phyloP scores from a whole-genome alignment of 2,113 vertebrate species.

The Bos indicus region DNA sequence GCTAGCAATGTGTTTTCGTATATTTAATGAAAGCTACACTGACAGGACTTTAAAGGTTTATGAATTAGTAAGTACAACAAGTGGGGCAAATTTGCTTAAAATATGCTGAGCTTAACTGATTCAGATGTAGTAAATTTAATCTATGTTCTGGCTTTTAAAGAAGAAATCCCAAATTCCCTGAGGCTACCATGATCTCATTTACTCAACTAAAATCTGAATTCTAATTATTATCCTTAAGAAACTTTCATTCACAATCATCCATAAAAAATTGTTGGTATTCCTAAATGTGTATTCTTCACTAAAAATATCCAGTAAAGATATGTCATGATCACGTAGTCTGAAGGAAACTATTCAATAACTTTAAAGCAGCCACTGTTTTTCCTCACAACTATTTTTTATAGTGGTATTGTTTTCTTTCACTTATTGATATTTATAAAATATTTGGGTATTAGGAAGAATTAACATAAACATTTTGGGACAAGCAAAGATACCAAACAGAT shows the following conservation, averaged over 20 bases:
- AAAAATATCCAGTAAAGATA: background rate
- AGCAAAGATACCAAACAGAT: constrained; percentile 26
- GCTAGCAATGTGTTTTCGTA: background rate
- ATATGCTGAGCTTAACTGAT: background rate
- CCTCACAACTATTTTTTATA: background rate
- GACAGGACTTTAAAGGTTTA: background rate
- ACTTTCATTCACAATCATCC: background rate
- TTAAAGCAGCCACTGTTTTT: background rate
- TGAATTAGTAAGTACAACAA: background rate
- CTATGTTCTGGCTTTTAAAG: background rate
- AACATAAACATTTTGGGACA: constrained; percentile 1
- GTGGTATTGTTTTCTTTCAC: background rate
- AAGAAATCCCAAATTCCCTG: constrained; percentile 10
- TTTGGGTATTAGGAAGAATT: background rate
- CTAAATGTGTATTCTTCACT: background rate
- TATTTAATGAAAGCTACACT: background rate
- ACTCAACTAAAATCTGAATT: constrained; percentile 30
- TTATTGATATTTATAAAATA: background rate
- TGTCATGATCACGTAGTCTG: background rate
- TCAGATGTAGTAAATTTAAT: background rate
- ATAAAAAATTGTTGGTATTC: background rate
- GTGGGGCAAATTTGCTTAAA: constrained; percentile 1
- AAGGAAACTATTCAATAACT: background rate
- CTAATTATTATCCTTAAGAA: background rate
- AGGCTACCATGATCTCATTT: constrained; percentile 7